Evolutionary conservation across 1,140 invertebrate genomes (phyloP).

Genomic region (Schlechtendalia chinensis): DNA sequence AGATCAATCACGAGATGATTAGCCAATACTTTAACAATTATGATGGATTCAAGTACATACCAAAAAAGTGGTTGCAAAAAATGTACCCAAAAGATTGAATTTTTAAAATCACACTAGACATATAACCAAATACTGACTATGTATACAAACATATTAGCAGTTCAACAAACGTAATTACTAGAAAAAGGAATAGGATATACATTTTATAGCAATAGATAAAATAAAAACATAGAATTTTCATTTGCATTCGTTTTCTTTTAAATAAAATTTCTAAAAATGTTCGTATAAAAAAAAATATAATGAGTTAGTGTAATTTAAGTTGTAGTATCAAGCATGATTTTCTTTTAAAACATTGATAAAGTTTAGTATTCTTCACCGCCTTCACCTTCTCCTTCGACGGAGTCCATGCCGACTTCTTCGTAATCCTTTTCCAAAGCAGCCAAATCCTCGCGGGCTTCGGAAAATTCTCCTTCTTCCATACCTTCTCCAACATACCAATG

Average conservation of each 20-base stretch:
- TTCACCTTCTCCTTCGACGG: conserved; percentile 60
- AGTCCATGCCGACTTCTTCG: conserved; percentile 68
- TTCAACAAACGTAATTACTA: no score
- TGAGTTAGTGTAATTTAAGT: conserved; percentile 9
- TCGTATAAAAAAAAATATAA: conserved; percentile 20
- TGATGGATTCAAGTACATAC: not conserved
- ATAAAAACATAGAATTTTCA: not conserved
- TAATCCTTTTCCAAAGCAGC: conserved; percentile 68
- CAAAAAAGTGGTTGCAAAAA: not conserved
- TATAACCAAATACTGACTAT: no score
- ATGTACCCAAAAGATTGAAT: conserved; percentile 21
- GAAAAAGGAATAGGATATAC: not conserved
- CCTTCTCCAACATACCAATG: conserved; percentile 61
- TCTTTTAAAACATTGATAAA: not conserved
- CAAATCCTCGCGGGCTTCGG: conserved; percentile 66
- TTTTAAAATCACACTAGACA: no score
- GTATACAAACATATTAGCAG: no score
- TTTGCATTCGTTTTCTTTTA: conserved; percentile 20
- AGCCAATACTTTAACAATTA: not conserved
- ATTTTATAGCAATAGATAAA: not conserved
- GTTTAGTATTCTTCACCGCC: conserved; percentile 58
- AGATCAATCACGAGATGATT: not conserved
- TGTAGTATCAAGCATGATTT: not conserved
- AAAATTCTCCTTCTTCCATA: conserved; percentile 69
- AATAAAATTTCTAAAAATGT: conserved; percentile 39